A percentile compares a stretch with the other conserved stretches of the same genome.
phyloP scores from a whole-genome alignment of 2,797 vertebrate genomes.

The Liasis olivaceus region DNA sequence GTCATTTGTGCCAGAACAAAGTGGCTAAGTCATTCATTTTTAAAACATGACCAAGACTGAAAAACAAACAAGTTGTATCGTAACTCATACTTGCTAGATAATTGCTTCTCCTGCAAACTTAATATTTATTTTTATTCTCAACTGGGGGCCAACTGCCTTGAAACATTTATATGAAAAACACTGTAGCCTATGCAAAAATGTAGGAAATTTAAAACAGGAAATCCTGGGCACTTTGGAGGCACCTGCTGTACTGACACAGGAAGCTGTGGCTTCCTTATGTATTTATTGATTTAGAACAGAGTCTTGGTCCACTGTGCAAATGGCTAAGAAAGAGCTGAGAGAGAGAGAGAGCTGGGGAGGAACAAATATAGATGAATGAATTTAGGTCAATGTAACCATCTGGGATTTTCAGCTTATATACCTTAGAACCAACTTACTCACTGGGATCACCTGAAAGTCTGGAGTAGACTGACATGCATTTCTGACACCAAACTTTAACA shows the following conservation, averaged over 20 bases:
- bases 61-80: background rate
- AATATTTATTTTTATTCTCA: background rate
- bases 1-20: slow-evolving; percentile 33
- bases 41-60: background rate
- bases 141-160: background rate
- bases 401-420: background rate
- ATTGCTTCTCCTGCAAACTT: background rate
- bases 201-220: background rate
- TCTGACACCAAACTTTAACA: background rate
- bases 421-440: background rate
- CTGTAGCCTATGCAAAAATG: slow-evolving; percentile 3
- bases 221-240: background rate
- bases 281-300: slow-evolving; percentile 3
- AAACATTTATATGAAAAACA: background rate
- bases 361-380: background rate
- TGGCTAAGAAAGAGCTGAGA: background rate
- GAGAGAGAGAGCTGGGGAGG: background rate
- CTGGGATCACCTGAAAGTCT: background rate
- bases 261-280: slow-evolving; percentile 13
- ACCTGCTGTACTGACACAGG: background rate
- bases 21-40: background rate
- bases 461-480: background rate
- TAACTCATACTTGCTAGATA: background rate
- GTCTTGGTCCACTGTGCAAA: background rate
- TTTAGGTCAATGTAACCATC: background rate